These are phyloP conservation scores for Leptoteleia sp. DNA, from an alignment of 1,140 invertebrate species.

Conservation along the genomic window DNA sequence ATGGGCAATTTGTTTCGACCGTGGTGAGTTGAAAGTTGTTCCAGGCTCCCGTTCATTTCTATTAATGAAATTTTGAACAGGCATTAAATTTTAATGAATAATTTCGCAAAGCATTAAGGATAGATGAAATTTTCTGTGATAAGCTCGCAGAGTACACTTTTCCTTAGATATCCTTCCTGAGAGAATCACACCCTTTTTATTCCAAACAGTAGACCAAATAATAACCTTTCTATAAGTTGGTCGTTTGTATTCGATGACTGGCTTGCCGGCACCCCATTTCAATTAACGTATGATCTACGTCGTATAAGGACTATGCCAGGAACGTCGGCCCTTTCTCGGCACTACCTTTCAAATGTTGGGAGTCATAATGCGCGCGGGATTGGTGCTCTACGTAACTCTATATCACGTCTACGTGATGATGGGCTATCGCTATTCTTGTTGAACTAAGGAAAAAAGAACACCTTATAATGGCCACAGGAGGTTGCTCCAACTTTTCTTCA, in stretches of 20 bases:
- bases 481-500: slow-evolving; percentile 20
- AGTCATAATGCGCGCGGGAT: slow-evolving; percentile 75
- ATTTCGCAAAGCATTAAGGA: not conserved
- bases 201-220: slow-evolving; percentile 74
- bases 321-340: slow-evolving; percentile 57
- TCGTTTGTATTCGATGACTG: slow-evolving; percentile 81
- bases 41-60: not conserved
- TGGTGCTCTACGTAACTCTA: slow-evolving; percentile 80
- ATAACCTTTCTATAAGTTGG: slow-evolving; percentile 82
- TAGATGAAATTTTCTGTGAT: slow-evolving; percentile 13
- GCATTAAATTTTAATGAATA: slow-evolving; percentile 15
- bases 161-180: slow-evolving; percentile 28
- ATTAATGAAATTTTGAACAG: slow-evolving; percentile 22
- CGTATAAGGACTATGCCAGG: slow-evolving; percentile 73
- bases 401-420: slow-evolving; percentile 81
- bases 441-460: slow-evolving; percentile 70
- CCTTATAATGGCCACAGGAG: slow-evolving; percentile 50
- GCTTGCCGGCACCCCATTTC: slow-evolving; percentile 79
- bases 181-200: slow-evolving; percentile 52
- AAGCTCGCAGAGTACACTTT: slow-evolving; percentile 3
- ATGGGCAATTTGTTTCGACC: slow-evolving; percentile 34
- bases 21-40: too few relatives aligned
- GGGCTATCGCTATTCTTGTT: slow-evolving; percentile 60
- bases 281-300: slow-evolving; percentile 83
- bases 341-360: slow-evolving; percentile 76